A percentile compares a stretch with the other conserved stretches of the same genome.
These are phyloP conservation scores for Prionchulus punctatus DNA, from an alignment of 2,888 invertebrate species.

Conservation along the genomic window DNA sequence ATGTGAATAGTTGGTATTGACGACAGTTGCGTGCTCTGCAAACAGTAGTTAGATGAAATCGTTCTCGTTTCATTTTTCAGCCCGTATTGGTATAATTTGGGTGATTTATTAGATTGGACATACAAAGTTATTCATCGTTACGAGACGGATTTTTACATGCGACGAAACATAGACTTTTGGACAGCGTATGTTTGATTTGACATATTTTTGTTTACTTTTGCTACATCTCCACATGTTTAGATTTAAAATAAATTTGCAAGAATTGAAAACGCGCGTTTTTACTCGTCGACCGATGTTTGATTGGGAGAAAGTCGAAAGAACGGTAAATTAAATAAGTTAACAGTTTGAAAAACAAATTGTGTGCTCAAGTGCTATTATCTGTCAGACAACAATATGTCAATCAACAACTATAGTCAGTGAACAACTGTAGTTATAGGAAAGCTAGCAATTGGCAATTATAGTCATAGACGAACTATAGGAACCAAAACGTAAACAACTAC, in stretches of 20 bases:
- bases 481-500: too few relatives aligned
- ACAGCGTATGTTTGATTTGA: slow-evolving; percentile 3
- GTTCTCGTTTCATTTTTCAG: slow-evolving; percentile 19
- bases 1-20: too few relatives aligned
- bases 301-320: slow-evolving; percentile 5
- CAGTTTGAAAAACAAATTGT: too few relatives aligned
- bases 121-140: slow-evolving; percentile 12
- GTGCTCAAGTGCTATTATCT: too few relatives aligned
- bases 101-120: slow-evolving; percentile 35
- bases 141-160: background rate
- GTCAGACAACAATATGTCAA: too few relatives aligned
- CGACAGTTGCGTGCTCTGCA: too few relatives aligned
- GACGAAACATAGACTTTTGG: background rate
- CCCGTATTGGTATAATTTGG: slow-evolving; percentile 35
- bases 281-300: background rate
- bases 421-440: too few relatives aligned
- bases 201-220: background rate
- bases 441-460: too few relatives aligned
- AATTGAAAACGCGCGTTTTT: background rate
- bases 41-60: too few relatives aligned
- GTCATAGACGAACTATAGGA: too few relatives aligned
- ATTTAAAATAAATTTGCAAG: background rate
- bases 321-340: too few relatives aligned
- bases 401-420: too few relatives aligned
- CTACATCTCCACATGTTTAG: background rate